These are phyloP conservation scores for Limnephilus auricula DNA, from an alignment of 2,888 invertebrate genomes.

Conservation along the genomic window DNA sequence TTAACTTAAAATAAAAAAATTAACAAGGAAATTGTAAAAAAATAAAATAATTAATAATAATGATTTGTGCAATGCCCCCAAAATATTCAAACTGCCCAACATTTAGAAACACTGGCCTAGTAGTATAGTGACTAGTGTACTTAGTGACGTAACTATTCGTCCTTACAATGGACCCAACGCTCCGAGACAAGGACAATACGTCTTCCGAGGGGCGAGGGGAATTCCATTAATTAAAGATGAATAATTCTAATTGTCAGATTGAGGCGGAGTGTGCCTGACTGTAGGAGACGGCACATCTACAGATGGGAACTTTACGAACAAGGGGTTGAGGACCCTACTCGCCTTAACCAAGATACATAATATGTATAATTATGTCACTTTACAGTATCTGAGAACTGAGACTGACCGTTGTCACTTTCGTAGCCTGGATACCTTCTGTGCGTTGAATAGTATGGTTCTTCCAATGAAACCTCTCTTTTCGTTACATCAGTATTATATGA, in stretches of 20 bases:
- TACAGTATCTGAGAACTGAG: background rate
- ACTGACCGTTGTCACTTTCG: background rate
- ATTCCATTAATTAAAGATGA: constrained; percentile 52
- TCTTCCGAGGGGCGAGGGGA: background rate
- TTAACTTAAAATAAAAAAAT: no score
- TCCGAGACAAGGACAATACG: background rate
- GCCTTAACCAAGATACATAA: background rate
- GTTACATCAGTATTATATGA: background rate
- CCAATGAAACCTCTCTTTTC: background rate
- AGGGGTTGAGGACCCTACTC: background rate
- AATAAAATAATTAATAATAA: no score
- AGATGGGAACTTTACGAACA: background rate
- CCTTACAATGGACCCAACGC: background rate
- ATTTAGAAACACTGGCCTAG: no score
- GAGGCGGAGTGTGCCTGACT: constrained; percentile 37
- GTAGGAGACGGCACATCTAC: background rate
- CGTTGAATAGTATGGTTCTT: background rate
- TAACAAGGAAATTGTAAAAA: no score
- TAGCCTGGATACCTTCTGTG: background rate
- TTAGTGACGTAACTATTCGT: background rate
- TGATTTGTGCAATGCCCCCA: no score
- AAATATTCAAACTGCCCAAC: no score
- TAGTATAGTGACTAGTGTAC: background rate
- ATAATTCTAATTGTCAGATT: constrained; percentile 58
- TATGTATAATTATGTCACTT: background rate